Conservation (phyloP, 2,888 invertebrate genomes). For the Apoderus coryli region DNA sequence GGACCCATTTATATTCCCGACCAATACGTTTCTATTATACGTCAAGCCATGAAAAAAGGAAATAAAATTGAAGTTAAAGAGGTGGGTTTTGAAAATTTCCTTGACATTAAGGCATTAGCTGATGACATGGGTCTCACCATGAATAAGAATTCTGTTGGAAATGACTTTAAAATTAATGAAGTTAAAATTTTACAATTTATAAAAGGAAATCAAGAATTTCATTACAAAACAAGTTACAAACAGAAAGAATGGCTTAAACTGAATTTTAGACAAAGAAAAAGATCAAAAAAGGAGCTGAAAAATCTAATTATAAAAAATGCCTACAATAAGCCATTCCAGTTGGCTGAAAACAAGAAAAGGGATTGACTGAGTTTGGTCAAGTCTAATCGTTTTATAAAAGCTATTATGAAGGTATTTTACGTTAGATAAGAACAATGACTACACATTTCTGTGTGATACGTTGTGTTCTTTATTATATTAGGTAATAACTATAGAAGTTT, state of each 20-base stretch:
- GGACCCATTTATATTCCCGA: slow-evolving; percentile 13
- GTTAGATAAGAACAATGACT: slow-evolving; percentile 2
- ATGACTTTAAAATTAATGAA: slow-evolving; percentile 9
- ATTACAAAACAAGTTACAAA: slow-evolving; percentile 10
- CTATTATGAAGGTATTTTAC: slow-evolving; percentile 8
- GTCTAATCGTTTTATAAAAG: slow-evolving; percentile 9
- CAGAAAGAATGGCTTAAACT: slow-evolving; percentile 8
- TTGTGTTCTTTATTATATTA: too few species aligned
- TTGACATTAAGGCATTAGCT: slow-evolving; percentile 10
- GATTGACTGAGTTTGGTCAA: slow-evolving; percentile 6
- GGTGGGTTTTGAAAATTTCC: slow-evolving; percentile 10
- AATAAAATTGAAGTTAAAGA: slow-evolving; percentile 10
- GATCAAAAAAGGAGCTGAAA: slow-evolving; percentile 4
- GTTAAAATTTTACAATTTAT: slow-evolving; percentile 9
- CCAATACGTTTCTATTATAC: slow-evolving; percentile 10
- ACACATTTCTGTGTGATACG: too few species aligned
- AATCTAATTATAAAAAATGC: slow-evolving; percentile 6
- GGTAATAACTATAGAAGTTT: too few species aligned
- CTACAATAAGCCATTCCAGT: slow-evolving; percentile 3
- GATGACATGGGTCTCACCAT: slow-evolving; percentile 9
- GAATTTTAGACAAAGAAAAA: slow-evolving; percentile 10
- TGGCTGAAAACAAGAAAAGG: slow-evolving; percentile 11
- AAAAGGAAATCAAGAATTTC: slow-evolving; percentile 8
- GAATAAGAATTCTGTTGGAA: slow-evolving; percentile 7
- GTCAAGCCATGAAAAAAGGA: slow-evolving; percentile 11